A percentile compares a stretch with the other conserved stretches of the same genome.
These are phyloP conservation scores for Chiroxiphia lanceolata DNA, from an alignment of 2,797 vertebrate genomes.

Conservation along the genomic window DNA sequence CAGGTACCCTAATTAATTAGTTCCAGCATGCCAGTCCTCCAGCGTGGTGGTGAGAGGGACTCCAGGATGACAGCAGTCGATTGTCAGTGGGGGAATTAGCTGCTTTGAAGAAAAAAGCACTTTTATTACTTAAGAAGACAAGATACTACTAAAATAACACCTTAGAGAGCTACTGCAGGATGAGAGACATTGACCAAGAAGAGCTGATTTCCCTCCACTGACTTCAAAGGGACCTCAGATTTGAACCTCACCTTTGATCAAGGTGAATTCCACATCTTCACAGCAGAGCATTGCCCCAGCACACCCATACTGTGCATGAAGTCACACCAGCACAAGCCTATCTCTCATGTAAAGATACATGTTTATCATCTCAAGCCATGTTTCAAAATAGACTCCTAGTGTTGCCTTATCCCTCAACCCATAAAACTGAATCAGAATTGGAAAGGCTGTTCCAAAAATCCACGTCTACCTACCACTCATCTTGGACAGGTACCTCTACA, in stretches of 20 bases:
- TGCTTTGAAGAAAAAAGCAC: neutral
- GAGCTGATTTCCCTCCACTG: neutral
- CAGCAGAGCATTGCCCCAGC: neutral
- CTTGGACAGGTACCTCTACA: neutral
- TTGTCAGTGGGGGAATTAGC: neutral
- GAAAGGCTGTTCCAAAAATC: neutral
- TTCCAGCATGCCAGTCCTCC: neutral
- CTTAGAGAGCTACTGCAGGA: neutral
- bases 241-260: neutral
- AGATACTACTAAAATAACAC: neutral
- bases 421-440: neutral
- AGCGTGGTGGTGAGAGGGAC: neutral
- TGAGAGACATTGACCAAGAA: neutral
- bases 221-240: neutral
- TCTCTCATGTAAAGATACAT: neutral
- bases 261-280: neutral
- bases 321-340: neutral
- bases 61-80: neutral
- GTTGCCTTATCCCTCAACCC: neutral
- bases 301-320: neutral
- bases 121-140: neutral
- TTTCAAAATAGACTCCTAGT: neutral
- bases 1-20: neutral
- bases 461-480: neutral
- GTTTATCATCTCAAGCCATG: accelerated